These are phyloP conservation scores for Dendrocincla fuliginosa DNA, from an alignment of 2,797 vertebrate species.

Conservation along the genomic window DNA sequence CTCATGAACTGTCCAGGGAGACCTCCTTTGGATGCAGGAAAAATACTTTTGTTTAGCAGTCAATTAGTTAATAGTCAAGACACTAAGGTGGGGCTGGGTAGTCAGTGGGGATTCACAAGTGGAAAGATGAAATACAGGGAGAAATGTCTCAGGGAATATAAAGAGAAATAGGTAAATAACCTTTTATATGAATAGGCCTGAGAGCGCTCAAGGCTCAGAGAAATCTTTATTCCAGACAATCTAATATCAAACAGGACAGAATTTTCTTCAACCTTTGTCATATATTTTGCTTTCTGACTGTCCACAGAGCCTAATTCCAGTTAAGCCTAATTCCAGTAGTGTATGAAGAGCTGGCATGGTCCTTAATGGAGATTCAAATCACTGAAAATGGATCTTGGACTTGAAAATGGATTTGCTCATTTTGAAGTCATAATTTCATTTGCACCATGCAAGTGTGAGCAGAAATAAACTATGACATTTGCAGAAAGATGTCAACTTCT, in stretches of 20 bases:
- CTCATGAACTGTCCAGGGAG: background rate
- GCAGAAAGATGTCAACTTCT: background rate
- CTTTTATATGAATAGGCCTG: background rate
- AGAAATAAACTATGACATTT: background rate
- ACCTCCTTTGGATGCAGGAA: background rate
- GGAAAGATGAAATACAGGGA: background rate
- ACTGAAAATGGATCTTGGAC: background rate
- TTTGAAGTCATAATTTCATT: background rate
- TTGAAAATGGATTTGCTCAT: background rate
- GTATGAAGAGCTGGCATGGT: background rate
- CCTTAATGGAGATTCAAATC: background rate
- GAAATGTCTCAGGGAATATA: background rate
- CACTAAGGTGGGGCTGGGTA: background rate
- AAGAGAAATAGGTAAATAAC: background rate
- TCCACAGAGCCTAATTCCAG: background rate
- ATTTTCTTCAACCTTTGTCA: background rate
- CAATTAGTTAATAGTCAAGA: background rate
- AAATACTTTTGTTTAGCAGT: background rate
- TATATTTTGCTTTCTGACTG: background rate
- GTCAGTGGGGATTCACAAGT: background rate
- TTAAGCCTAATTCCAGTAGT: background rate
- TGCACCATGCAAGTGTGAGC: background rate
- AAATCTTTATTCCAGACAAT: background rate
- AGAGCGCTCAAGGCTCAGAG: background rate
- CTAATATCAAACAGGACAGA: background rate